Conservation (phyloP, 2,113 vertebrate species). For the Pterocles orientalis region DNA sequence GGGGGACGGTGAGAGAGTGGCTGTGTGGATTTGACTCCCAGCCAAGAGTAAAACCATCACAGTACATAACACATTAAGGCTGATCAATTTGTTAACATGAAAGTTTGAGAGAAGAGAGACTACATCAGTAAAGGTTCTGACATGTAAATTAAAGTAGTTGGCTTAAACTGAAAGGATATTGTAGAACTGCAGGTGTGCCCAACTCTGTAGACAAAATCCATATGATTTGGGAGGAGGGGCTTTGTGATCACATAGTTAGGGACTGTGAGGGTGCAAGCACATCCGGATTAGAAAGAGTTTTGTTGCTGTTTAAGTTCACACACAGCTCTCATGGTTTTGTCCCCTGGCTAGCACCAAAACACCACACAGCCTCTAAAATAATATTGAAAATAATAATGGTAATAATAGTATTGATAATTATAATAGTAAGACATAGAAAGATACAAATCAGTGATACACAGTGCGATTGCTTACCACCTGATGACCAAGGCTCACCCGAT, state of each 20-base stretch:
- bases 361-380: no score
- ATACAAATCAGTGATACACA: no score
- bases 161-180: neutral
- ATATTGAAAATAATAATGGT: no score
- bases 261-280: neutral
- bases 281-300: neutral
- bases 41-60: no score
- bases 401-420: no score
- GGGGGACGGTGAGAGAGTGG: no score
- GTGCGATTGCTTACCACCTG: no score
- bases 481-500: no score
- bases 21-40: no score
- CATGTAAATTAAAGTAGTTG: neutral
- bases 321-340: neutral
- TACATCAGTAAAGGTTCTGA: neutral
- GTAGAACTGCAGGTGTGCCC: accelerated
- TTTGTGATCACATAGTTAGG: neutral
- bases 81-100: neutral
- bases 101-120: neutral
- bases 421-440: no score
- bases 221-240: neutral
- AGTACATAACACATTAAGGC: neutral
- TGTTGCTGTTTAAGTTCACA: neutral
- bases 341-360: no score
- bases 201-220: neutral